These are phyloP conservation scores for Archips crataeganus DNA, from an alignment of 2,888 invertebrate species.

Conservation along the genomic window DNA sequence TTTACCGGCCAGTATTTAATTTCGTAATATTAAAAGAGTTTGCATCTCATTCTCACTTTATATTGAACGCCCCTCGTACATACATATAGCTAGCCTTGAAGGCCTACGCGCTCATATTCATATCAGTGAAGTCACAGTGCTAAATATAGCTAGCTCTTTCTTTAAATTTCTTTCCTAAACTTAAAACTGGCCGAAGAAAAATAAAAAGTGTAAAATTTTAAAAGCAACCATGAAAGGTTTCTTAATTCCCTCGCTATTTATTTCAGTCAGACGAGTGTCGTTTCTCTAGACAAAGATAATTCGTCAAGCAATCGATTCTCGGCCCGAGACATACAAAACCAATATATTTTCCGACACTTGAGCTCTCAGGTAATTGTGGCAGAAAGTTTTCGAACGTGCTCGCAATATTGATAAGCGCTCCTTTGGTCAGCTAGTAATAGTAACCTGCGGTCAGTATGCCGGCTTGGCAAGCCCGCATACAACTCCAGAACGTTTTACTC, in stretches of 20 bases:
- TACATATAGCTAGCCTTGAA: too few species aligned
- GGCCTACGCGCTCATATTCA: too few species aligned
- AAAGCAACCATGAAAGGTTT: background rate
- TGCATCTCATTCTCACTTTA: too few species aligned
- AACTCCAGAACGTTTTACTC: slow-evolving; percentile 28
- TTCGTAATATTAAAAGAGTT: too few species aligned
- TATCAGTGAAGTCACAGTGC: too few species aligned
- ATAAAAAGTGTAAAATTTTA: background rate
- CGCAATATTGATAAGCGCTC: slow-evolving; percentile 76
- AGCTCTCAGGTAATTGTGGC: slow-evolving; percentile 86
- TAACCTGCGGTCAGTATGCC: slow-evolving; percentile 38
- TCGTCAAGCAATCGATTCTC: slow-evolving; percentile 66
- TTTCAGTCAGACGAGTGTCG: background rate
- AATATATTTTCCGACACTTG: slow-evolving; percentile 85
- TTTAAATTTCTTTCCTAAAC: background rate
- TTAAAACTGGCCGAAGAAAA: background rate
- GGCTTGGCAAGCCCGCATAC: slow-evolving; percentile 28
- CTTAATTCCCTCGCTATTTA: background rate
- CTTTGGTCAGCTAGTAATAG: slow-evolving; percentile 44
- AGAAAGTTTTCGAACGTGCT: slow-evolving; percentile 82
- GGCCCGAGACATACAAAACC: slow-evolving; percentile 75
- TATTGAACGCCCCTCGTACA: too few species aligned
- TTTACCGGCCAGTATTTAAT: too few species aligned
- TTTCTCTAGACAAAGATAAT: slow-evolving; percentile 51
- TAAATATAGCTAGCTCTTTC: background rate